Evolutionary conservation across 2,113 vertebrate genomes (phyloP).

Genomic region (Pteruthius melanotis): DNA sequence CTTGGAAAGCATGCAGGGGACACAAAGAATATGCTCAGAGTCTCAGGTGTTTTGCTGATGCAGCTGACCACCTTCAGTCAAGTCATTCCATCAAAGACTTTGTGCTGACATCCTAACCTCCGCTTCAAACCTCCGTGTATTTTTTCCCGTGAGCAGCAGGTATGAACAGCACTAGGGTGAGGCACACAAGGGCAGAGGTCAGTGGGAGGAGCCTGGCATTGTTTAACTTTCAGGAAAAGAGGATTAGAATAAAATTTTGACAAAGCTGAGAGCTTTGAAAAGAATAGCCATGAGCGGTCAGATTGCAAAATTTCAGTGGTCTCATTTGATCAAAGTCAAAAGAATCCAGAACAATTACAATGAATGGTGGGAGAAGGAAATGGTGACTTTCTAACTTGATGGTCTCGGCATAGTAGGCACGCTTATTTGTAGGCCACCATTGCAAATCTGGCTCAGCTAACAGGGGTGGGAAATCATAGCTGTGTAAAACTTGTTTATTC

Average conservation of each 20-base stretch:
- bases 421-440: neutral
- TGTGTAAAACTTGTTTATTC: neutral
- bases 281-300: neutral
- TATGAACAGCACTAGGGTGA: neutral
- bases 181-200: neutral
- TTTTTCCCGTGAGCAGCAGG: neutral
- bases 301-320: neutral
- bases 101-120: neutral
- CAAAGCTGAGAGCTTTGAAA: neutral
- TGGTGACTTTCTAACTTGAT: neutral
- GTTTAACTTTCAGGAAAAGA: neutral
- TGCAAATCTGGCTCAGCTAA: neutral
- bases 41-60: neutral
- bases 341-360: neutral
- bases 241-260: neutral
- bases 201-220: neutral
- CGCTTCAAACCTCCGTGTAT: neutral
- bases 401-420: rapidly evolving
- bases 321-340: neutral
- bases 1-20: neutral
- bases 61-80: neutral
- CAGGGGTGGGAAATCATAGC: neutral
- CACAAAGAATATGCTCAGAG: neutral
- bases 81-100: neutral
- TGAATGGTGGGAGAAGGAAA: neutral